Base-by-base conservation (phyloP, 2,113 vertebrate genomes). In the Brachyistius frenatus region DNA sequence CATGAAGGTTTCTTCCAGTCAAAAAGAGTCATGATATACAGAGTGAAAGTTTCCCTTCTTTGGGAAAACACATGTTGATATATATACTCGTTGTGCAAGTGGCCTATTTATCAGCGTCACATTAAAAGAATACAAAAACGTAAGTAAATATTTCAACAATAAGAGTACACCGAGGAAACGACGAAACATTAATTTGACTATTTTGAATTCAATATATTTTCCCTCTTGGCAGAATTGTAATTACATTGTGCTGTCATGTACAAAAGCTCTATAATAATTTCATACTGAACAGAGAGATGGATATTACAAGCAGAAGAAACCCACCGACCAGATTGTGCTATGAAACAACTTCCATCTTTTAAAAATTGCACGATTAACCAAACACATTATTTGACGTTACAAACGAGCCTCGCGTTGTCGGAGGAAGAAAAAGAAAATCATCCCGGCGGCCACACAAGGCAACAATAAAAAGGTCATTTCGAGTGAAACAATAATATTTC, bases 121-220 rank as follows among this genome's bases (percentile, higher is more conserved):
- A 36, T 69, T 35, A 66, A 75, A 88, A 61, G 32, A 83, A 86
- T 72, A 71, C 31, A 67, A 76, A 83, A 81, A 83, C 23, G 23
- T 23, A 23, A 68, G n/a, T 41, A 32, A 82, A 73, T 75, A 69
- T 78, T 68, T 83, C n/a, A 83, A 82, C 58, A 55, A 41, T 53
- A 71, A 77, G 14, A 76, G 55, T 15, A 87, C 86, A 74, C 31
- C 75, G 73, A 86, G 68, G 11, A 76, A 90, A 88, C 74, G 78
- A 76, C 63, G 63, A 67, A 89, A 88, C 71, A 87, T 84, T 56
- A 23, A 23, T 23, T 23, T 23, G 1, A 23, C 23, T 39, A 47
- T 52, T 68, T 83, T 37, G 68, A 83, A 83, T 73, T 81, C 57
- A 76, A 62, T 77, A 83, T 76, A 69, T 57, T 66, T 58, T 76